Percentiles rank a stretch among this genome's conserved stretches.
These are phyloP conservation scores for Caenorhabditis remanei DNA, from an alignment of 1,140 invertebrate genomes.

Conservation along the genomic window DNA sequence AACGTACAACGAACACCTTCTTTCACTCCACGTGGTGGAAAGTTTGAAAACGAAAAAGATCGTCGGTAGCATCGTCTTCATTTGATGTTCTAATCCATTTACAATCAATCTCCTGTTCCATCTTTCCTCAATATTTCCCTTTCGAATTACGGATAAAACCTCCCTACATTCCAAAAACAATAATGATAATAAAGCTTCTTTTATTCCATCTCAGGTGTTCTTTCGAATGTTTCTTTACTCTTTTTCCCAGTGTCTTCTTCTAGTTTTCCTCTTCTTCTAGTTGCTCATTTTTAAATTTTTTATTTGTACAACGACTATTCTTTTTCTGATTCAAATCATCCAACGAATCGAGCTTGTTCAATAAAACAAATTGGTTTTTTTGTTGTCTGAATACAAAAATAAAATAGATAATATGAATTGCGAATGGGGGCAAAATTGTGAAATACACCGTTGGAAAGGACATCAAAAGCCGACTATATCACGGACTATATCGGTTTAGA, in stretches of 20 bases:
- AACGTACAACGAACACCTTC: slow-evolving; percentile 56
- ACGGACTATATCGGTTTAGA: slow-evolving; percentile 34
- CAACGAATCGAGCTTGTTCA: slow-evolving; percentile 27
- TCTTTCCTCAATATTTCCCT: neutral
- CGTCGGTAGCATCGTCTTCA: slow-evolving; percentile 50
- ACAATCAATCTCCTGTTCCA: neutral
- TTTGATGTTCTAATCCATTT: neutral
- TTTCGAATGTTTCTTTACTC: neutral
- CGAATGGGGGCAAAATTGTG: slow-evolving; percentile 18
- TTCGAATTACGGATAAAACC: slow-evolving; percentile 17
- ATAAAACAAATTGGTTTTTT: slow-evolving; percentile 20
- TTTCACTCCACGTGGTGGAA: slow-evolving; percentile 61
- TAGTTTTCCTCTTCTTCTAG: neutral
- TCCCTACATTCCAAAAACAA: slow-evolving; percentile 15
- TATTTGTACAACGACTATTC: slow-evolving; percentile 10
- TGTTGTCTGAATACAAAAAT: neutral
- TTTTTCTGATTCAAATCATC: neutral
- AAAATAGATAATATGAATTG: neutral
- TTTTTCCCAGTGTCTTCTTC: neutral
- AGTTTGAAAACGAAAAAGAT: slow-evolving; percentile 62
- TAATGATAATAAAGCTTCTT: neutral
- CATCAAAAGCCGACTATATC: slow-evolving; percentile 39
- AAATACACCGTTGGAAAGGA: slow-evolving; percentile 28
- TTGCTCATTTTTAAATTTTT: slow-evolving; percentile 10
- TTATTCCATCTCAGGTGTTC: neutral